Percentiles rank a stretch among this genome's conserved stretches.
Conservation (phyloP, 2,888 invertebrate species). For the Oxyteleia sp. region DNA sequence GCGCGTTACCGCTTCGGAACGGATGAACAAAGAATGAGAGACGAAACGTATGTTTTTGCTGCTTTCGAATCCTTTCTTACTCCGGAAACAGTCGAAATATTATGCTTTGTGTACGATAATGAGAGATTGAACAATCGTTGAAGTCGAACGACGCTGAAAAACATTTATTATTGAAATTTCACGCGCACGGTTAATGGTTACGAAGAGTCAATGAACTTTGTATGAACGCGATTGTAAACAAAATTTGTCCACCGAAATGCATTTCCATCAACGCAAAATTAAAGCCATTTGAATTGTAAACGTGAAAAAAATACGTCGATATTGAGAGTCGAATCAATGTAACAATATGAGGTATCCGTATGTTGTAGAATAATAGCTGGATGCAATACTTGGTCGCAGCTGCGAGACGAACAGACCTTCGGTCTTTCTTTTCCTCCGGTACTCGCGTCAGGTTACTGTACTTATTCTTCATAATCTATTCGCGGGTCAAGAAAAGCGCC, state of each 20-base stretch:
- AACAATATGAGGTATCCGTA: slow-evolving; percentile 12
- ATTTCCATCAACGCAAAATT: background rate
- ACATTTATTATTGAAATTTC: too few relatives aligned
- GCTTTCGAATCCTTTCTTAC: background rate
- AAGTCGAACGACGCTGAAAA: too few relatives aligned
- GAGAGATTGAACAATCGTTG: background rate
- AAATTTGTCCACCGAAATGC: background rate
- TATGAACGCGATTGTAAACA: background rate
- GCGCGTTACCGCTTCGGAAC: background rate
- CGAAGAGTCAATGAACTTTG: background rate
- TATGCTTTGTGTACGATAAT: background rate
- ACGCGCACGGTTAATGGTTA: background rate
- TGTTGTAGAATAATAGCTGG: slow-evolving; percentile 22
- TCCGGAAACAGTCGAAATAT: background rate
- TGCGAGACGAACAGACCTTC: slow-evolving; percentile 31
- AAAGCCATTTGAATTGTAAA: slow-evolving; percentile 22
- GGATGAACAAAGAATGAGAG: slow-evolving; percentile 1
- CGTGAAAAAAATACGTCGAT: slow-evolving; percentile 1
- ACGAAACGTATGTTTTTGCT: background rate
- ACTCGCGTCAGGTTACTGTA: slow-evolving; percentile 33
- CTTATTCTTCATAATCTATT: slow-evolving; percentile 23
- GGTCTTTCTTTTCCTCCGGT: slow-evolving; percentile 27
- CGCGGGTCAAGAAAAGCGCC: slow-evolving; percentile 16
- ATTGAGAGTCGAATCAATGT: slow-evolving; percentile 6
- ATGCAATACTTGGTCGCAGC: slow-evolving; percentile 36